Evolutionary conservation across 2,113 vertebrate species (phyloP), one percentile per base, ranked within the genome.

Genomic region (Falcunculus frontatus): DNA sequence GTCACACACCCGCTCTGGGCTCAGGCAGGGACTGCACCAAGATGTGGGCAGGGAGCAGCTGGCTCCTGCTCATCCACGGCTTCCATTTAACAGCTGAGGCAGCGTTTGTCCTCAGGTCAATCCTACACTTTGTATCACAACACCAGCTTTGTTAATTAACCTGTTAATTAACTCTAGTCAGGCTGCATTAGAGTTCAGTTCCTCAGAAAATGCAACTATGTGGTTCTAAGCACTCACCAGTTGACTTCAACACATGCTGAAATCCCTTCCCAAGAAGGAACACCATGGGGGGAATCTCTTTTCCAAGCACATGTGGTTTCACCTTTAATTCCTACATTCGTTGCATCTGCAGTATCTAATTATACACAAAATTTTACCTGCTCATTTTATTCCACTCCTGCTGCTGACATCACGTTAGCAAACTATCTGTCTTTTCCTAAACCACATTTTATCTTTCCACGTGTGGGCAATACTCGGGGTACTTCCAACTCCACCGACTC

Each of bases 391-490:
- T 42, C 44, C 17, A 52, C 4, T 67, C 44, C 68, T 18, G 13
- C 39, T 55, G 21, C 11, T 22, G 13, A 25, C 13, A 29, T 1
- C 46, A 46, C 1, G 6, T 21, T 30, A 69, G 30, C 26, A 47
- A 55, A 33, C 49, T 8, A 1, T 6, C 16, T 11, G 41, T 27
- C 7, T 39, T n/a, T 37, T 35, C 26, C 35, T n/a, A 37, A 62
- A 47, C 5, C 10, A 20, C 23, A 5, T 15, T 67, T 42, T 9
- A 20, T 11, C 32, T 25, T 56, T 17, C 63, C 29, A 6, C 0
- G 10, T 1, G 11, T 0, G 20, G 32, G 19, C 25, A 35, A 11
- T 0, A 15, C 7, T 13, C 1, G 1, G 0, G 5, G 12, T 8
- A 26, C 53, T 56, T 29, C 52, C 42, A 19, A 5, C 4, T 10